Evolutionary conservation across 1,140 invertebrate genomes (phyloP), one percentile per base, ranked within the genome.

Genomic region (Psix sp.): DNA sequence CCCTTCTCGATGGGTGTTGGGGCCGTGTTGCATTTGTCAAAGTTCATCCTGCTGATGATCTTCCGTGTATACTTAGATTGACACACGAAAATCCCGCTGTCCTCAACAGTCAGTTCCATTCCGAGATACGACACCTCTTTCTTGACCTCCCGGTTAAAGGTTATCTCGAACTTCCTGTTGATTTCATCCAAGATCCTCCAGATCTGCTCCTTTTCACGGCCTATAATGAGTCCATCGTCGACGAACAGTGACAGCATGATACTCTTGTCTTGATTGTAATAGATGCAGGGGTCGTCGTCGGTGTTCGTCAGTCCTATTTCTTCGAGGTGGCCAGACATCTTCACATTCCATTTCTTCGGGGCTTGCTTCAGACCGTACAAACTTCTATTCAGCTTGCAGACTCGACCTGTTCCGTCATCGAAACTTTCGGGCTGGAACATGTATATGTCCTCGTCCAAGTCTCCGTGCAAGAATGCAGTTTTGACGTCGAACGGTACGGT

Each of bases 351-450:
- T 5, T 54, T 60, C 20, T 78, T 60, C 14, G 81, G 79, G 9
- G 82, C 76, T 54, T 88, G 85, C 49, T 86, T 84, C 5, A 88
- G 46, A 1, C 81, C 85, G 70, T 87, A 87, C 5, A 88, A 16
- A 7, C 77, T 77, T 66, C 82, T 85, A 17, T 77, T 79, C 3
- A 87, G 21, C 31, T 52, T 71, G 11, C 57, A 82, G 36, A 77
- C 73, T 72, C 54, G 57, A 24, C 21, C 10, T 36, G 20, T 60
- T 4, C 39, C 35, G 49, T 72, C 59, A 20, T 72, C 49, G 45
- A 80, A 84, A 5, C 82, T 81, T 67, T 79, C 54, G 17, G 84
- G 84, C 40, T 80, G 77, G 26, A 80, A 16, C 81, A 82, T 80
- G 66, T 74, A 86, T n/a, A 85, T 74, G 16, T 40, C 57, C 65